Evolutionary conservation across 2,113 vertebrate species (phyloP).

Genomic region (Charina bottae): DNA sequence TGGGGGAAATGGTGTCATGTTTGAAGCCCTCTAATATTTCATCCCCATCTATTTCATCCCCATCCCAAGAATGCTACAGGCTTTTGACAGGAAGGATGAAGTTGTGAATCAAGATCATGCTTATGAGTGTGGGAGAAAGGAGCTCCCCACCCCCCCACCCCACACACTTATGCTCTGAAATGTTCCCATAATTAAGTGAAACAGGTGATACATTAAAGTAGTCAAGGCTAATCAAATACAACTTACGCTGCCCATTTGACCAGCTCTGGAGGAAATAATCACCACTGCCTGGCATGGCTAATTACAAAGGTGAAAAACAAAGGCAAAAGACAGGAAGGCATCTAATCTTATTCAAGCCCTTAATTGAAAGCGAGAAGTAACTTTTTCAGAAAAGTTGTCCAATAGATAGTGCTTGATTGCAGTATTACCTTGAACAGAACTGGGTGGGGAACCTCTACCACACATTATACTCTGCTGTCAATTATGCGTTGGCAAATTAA

Average conservation of each 20-base stretch:
- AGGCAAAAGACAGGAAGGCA: not conserved
- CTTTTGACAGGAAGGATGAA: not conserved
- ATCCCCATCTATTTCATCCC: not conserved
- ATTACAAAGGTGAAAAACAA: constrained; percentile 1
- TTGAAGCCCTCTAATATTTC: not conserved
- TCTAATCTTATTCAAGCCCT: constrained; percentile 18
- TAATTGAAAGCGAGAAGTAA: not conserved
- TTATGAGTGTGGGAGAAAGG: not conserved
- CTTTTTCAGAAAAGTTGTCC: not conserved
- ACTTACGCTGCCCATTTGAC: constrained; percentile 30
- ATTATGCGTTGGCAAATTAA: not conserved
- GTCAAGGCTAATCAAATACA: constrained; percentile 41
- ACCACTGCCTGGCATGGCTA: not conserved
- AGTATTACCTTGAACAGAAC: not conserved
- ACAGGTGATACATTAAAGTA: constrained; percentile 25
- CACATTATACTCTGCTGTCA: not conserved
- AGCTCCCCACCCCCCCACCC: not conserved
- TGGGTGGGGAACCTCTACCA: not conserved
- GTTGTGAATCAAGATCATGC: not conserved
- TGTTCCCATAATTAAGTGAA: constrained; percentile 33
- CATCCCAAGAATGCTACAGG: not conserved
- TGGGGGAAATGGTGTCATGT: not conserved
- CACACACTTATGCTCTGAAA: constrained; percentile 29
- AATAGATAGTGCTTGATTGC: not conserved
- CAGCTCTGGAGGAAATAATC: constrained; percentile 15